Percentiles rank a stretch among this genome's conserved stretches.
Evolutionary conservation across 1,140 invertebrate genomes (phyloP).

Genomic region (Pogonognathellus flavescens): DNA sequence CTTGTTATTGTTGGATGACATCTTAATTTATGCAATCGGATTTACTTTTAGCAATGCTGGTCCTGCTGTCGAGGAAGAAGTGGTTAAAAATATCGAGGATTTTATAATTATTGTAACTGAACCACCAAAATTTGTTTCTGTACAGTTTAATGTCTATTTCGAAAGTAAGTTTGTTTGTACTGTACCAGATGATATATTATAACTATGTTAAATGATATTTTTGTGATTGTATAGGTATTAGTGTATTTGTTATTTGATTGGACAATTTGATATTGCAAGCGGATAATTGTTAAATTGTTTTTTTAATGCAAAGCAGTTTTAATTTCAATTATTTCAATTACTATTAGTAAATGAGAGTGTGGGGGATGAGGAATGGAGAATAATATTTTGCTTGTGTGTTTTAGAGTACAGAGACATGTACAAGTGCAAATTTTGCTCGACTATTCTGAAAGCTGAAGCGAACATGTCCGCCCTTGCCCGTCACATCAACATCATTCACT

Average conservation of each 20-base stretch:
- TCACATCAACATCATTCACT: neutral
- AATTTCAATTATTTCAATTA: no score
- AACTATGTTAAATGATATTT: no score
- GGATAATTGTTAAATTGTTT: neutral
- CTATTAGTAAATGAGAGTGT: no score
- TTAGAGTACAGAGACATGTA: slow-evolving; percentile 23
- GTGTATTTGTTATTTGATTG: no score
- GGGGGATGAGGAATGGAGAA: no score
- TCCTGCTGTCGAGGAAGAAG: neutral
- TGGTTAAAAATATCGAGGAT: neutral
- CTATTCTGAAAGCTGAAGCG: neutral
- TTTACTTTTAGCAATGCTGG: no score
- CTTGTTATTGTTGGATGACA: no score
- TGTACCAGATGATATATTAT: no score
- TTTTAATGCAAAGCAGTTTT: neutral
- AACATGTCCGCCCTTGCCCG: neutral
- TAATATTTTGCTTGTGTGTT: neutral
- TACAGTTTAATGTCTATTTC: neutral
- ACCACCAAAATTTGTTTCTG: neutral
- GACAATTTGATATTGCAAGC: neutral
- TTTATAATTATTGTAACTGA: neutral
- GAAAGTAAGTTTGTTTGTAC: neutral
- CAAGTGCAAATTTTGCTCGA: neutral
- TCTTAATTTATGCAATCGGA: no score
- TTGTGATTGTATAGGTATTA: no score